A percentile compares a stretch with the other conserved stretches of the same genome.
phyloP scores from a whole-genome alignment of 2,888 invertebrate genomes.

The Perdita meconis region DNA sequence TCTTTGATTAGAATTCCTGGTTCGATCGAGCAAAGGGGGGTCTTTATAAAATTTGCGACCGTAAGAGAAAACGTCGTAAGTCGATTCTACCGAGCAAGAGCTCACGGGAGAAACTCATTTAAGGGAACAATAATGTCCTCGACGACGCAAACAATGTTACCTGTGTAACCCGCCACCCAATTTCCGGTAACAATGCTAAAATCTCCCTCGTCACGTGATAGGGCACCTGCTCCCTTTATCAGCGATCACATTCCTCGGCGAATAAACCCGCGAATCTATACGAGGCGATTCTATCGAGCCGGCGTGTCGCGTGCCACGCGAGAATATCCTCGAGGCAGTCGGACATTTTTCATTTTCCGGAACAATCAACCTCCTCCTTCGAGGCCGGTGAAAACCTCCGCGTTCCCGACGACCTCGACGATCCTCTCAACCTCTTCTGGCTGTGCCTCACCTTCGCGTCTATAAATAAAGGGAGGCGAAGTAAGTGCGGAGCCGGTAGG shows the following conservation, averaged over 20 bases:
- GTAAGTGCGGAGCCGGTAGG: conserved; percentile 68
- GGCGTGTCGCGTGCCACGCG: conserved; percentile 45
- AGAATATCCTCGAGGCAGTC: conserved; percentile 37
- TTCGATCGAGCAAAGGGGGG: not conserved
- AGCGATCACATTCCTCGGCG: conserved; percentile 12
- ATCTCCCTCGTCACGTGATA: conserved; percentile 2
- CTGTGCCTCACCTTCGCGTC: conserved; percentile 58
- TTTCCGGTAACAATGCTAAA: conserved; percentile 7
- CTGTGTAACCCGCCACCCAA: conserved; percentile 5
- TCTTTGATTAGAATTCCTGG: not conserved
- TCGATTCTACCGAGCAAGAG: too few relatives aligned
- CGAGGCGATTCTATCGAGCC: conserved; percentile 53
- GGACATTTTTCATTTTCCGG: conserved; percentile 73
- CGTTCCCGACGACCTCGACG: conserved; percentile 24
- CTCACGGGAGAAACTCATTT: not conserved
- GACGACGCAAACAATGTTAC: not conserved
- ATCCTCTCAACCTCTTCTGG: conserved; percentile 34
- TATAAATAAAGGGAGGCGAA: conserved; percentile 74
- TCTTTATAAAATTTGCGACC: too few relatives aligned
- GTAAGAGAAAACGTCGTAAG: too few relatives aligned
- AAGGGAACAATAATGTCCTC: not conserved
- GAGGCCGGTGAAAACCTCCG: conserved; percentile 45
- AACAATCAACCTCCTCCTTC: conserved; percentile 56
- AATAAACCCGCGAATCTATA: conserved; percentile 49
- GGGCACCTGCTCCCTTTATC: conserved; percentile 32